These are phyloP conservation scores for Typhlichthys subterraneus DNA, from an alignment of 2,797 vertebrate species.

Conservation along the genomic window DNA sequence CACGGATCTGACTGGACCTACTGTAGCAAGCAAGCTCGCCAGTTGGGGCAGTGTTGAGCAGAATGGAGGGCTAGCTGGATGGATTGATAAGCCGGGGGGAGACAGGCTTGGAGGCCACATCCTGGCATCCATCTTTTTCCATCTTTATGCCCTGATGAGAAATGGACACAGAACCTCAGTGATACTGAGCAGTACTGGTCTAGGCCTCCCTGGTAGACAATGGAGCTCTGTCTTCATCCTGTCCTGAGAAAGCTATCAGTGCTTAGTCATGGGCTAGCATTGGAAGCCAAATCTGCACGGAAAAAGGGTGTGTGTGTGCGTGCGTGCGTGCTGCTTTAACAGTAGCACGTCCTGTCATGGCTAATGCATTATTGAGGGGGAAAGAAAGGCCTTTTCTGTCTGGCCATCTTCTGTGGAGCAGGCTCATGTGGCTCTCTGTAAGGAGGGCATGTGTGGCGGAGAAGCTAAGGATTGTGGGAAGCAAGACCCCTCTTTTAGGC, in stretches of 20 bases:
- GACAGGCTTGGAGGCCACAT: conserved; percentile 33
- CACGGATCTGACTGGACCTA: not conserved
- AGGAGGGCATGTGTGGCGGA: conserved; percentile 5
- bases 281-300: conserved; percentile 9
- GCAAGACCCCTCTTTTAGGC: conserved; percentile 8
- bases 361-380: conserved; percentile 59
- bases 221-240: conserved; percentile 28
- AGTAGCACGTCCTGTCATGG: conserved; percentile 38
- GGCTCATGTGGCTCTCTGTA: conserved; percentile 35
- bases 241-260: conserved; percentile 55
- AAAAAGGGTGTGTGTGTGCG: conserved; percentile 15
- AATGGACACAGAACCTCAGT: not conserved
- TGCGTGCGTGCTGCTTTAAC: conserved; percentile 7
- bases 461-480: conserved; percentile 41
- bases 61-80: conserved; percentile 1
- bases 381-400: conserved; percentile 21
- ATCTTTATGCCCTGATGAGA: conserved; percentile 31
- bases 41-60: not conserved
- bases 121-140: not conserved
- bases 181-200: not conserved
- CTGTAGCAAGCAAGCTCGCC: not conserved
- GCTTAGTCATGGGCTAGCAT: conserved; percentile 31
- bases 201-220: conserved; percentile 30
- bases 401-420: conserved; percentile 14
- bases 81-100: conserved; percentile 7